phyloP scores from a whole-genome alignment of 2,888 invertebrate genomes.

The Sinelater perroti region DNA sequence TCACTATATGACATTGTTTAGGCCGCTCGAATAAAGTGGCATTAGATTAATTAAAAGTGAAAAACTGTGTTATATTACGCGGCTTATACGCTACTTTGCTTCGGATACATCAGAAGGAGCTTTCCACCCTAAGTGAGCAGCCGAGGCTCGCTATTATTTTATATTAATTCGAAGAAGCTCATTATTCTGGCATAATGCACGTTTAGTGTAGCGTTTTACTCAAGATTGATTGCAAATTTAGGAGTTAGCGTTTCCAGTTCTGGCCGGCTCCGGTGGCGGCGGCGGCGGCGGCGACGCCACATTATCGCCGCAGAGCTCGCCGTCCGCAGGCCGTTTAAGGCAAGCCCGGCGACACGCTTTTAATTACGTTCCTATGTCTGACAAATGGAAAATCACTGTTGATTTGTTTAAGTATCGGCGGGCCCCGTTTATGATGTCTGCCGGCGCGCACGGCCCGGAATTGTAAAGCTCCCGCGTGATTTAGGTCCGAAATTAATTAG shows the following conservation, averaged over 20 bases:
- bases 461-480: conserved; percentile 36
- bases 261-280: conserved; percentile 4
- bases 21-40: conserved; percentile 59
- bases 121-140: conserved; percentile 52
- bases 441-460: conserved; percentile 24
- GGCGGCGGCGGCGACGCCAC: conserved; percentile 3
- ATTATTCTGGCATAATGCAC: conserved; percentile 53
- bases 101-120: conserved; percentile 49
- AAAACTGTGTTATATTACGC: conserved; percentile 59
- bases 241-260: conserved; percentile 44
- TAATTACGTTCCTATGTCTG: conserved; percentile 70
- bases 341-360: conserved; percentile 55
- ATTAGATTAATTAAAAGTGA: conserved; percentile 62
- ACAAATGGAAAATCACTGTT: conserved; percentile 71
- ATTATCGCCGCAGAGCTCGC: conserved; percentile 25
- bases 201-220: conserved; percentile 54
- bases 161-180: conserved; percentile 52
- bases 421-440: conserved; percentile 34
- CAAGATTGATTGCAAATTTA: conserved; percentile 54
- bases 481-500: conserved; percentile 41
- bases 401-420: conserved; percentile 61
- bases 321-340: conserved; percentile 30
- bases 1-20: conserved; percentile 60
- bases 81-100: conserved; percentile 48
- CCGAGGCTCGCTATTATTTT: conserved; percentile 53